phyloP scores from a whole-genome alignment of 2,113 vertebrate genomes.

The Phycodurus eques region DNA sequence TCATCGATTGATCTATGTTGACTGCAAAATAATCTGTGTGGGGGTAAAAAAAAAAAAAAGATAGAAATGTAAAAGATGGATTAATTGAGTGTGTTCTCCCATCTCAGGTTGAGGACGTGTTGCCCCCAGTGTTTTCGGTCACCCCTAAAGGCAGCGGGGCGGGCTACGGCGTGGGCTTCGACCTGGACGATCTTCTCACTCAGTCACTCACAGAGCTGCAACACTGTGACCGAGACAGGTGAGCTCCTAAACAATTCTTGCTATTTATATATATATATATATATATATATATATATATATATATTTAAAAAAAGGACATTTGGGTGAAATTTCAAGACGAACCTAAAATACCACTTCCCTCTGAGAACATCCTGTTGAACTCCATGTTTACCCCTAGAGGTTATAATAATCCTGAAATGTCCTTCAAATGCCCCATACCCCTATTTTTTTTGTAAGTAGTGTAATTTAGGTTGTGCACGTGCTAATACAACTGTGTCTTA shows the following conservation, averaged over 20 bases:
- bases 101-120: slow-evolving; percentile 83
- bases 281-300: too few relatives aligned
- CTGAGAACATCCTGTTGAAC: neutral
- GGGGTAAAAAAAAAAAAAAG: too few relatives aligned
- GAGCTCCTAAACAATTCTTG: slow-evolving; percentile 2
- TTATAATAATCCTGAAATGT: neutral
- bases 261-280: too few relatives aligned
- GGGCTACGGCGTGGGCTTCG: slow-evolving; percentile 87
- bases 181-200: slow-evolving; percentile 86
- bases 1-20: too few relatives aligned
- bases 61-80: neutral
- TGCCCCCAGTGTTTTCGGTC: slow-evolving; percentile 86
- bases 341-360: neutral
- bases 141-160: slow-evolving; percentile 90
- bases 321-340: neutral
- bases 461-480: neutral
- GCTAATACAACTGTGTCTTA: neutral
- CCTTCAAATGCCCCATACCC: too few relatives aligned
- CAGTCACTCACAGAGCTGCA: slow-evolving; percentile 82
- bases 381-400: neutral
- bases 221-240: slow-evolving; percentile 80
- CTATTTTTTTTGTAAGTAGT: too few relatives aligned
- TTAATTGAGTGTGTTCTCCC: slow-evolving; percentile 11
- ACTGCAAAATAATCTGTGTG: too few relatives aligned
- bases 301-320: too few relatives aligned